Percentiles rank a stretch among this genome's conserved stretches.
These are phyloP conservation scores for Brenthis hecate DNA, from an alignment of 2,888 invertebrate species.

Conservation along the genomic window DNA sequence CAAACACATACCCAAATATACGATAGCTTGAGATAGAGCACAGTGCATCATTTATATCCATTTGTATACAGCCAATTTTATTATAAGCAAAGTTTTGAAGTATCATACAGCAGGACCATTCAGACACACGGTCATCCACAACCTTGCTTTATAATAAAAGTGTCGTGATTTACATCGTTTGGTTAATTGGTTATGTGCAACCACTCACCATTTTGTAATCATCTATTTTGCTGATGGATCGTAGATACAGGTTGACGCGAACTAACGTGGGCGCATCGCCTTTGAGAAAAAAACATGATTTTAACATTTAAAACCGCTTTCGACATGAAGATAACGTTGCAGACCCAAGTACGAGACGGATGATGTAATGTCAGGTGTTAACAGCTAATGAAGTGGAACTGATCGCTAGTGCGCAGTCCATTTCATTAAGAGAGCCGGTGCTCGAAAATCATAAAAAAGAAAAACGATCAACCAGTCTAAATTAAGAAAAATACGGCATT, in stretches of 20 bases:
- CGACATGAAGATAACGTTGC: constrained; percentile 21
- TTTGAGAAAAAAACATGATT: constrained; percentile 73
- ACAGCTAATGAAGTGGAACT: constrained; percentile 54
- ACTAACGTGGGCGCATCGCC: constrained; percentile 94
- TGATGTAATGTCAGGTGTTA: constrained; percentile 60
- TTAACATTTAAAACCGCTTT: constrained; percentile 39
- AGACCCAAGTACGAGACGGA: constrained; percentile 15
- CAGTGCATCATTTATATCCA: constrained; percentile 71
- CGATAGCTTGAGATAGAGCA: constrained; percentile 69
- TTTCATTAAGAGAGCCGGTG: constrained; percentile 59
- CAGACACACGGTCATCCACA: constrained; percentile 29
- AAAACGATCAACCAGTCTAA: constrained; percentile 63
- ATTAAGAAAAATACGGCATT: constrained; percentile 49
- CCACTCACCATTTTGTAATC: constrained; percentile 99
- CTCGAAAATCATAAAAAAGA: constrained; percentile 50
- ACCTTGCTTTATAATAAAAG: constrained; percentile 73
- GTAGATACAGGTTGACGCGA: constrained; percentile 96
- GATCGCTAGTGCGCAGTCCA: constrained; percentile 47
- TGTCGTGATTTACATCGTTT: constrained; percentile 46
- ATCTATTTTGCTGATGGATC: constrained; percentile 99
- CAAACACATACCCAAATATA: constrained; percentile 63
- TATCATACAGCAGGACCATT: neutral
- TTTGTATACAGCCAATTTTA: constrained; percentile 61
- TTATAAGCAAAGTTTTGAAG: constrained; percentile 64
- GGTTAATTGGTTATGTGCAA: constrained; percentile 56